These are phyloP conservation scores for Heterodera carotae DNA, from an alignment of 1,140 invertebrate genomes.

Conservation along the genomic window DNA sequence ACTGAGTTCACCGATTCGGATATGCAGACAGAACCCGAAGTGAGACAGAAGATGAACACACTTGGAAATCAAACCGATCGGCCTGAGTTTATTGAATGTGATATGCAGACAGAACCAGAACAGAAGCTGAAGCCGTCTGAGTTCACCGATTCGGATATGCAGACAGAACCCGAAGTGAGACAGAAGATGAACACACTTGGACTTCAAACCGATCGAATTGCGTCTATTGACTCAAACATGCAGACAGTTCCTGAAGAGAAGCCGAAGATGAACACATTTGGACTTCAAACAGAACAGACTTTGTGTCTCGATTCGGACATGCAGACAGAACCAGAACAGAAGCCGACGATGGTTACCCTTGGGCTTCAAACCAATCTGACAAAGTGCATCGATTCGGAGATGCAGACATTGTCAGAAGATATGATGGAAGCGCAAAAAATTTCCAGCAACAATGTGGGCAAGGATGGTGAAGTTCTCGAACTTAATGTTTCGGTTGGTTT, in stretches of 20 bases:
- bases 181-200: background rate
- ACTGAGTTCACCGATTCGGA: background rate
- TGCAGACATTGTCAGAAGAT: background rate
- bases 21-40: background rate
- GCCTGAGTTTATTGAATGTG: background rate
- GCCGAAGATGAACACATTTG: background rate
- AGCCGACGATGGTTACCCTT: background rate
- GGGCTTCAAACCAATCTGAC: background rate
- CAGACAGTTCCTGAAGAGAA: background rate
- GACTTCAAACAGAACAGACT: conserved; percentile 11
- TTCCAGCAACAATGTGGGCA: background rate
- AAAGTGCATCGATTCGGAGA: background rate
- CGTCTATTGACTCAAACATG: background rate
- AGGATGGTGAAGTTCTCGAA: conserved; percentile 11
- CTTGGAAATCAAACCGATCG: background rate
- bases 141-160: background rate
- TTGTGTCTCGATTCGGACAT: background rate
- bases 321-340: conserved; percentile 15
- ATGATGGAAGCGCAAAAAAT: background rate
- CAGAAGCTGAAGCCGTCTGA: background rate
- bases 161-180: background rate
- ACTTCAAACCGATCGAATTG: background rate
- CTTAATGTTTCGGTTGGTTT: conserved; percentile 30
- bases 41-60: background rate
- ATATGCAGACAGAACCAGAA: background rate